Conservation (phyloP, 2,113 vertebrate species). For the Mormyrus lacerda region DNA sequence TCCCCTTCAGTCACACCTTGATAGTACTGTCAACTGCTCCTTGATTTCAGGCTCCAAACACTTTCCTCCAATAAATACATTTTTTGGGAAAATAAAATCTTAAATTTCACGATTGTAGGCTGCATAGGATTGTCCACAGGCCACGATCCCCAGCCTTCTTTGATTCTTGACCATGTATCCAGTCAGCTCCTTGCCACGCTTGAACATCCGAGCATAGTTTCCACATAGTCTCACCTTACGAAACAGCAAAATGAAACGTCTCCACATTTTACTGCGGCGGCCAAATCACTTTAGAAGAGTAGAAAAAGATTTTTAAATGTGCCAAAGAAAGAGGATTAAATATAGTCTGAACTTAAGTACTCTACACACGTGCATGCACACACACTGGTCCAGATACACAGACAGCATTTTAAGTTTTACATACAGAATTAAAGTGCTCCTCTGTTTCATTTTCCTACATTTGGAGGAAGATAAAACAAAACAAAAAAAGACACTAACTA, state of each 20-base stretch:
- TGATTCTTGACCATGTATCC: background rate
- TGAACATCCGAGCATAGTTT: background rate
- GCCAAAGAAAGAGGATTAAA: constrained; percentile 2
- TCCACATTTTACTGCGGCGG: background rate
- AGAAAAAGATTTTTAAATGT: background rate
- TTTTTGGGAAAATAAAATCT: background rate
- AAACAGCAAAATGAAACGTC: background rate
- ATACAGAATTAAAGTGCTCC: constrained; percentile 21
- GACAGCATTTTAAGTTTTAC: background rate
- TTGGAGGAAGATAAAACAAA: background rate
- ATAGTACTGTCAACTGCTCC: background rate
- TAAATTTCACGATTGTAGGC: constrained; percentile 3
- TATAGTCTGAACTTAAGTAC: background rate
- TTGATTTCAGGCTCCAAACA: background rate
- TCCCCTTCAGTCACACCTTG: background rate
- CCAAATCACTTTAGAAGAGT: background rate
- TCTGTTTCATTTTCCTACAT: constrained; percentile 1
- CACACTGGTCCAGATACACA: background rate
- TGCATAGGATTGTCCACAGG: constrained; percentile 14
- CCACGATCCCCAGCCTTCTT: background rate
- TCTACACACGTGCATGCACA: background rate
- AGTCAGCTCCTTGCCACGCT: background rate
- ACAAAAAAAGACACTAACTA: background rate
- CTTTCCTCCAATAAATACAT: background rate
- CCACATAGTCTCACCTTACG: background rate